Percentiles rank a stretch among this genome's conserved stretches.
These are phyloP conservation scores for Trachymyrmex septentrionalis DNA, from an alignment of 1,140 invertebrate genomes.

Conservation along the genomic window DNA sequence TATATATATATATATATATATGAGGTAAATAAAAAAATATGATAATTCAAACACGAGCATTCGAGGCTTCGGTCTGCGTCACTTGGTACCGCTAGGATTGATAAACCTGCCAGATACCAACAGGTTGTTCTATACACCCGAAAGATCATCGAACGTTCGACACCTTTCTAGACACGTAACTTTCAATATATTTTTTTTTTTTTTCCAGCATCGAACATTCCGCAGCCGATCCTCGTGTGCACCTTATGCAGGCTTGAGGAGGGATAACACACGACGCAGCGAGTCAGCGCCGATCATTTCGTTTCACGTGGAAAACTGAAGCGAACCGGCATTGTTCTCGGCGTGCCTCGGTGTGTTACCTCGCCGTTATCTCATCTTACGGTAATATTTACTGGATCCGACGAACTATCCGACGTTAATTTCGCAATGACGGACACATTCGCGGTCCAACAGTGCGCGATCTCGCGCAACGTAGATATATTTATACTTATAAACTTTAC, in stretches of 20 bases:
- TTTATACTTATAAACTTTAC: constrained; percentile 79
- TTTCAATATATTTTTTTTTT: background rate
- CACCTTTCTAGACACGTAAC: background rate
- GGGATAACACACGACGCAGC: background rate
- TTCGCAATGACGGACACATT: constrained; percentile 26
- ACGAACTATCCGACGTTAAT: constrained; percentile 31
- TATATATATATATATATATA: background rate
- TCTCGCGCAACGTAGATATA: constrained; percentile 74
- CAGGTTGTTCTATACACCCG: background rate
- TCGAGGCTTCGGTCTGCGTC: background rate
- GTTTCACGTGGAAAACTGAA: background rate
- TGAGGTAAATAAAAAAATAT: constrained; percentile 34
- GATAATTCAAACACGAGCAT: background rate
- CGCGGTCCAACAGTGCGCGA: background rate
- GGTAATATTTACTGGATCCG: constrained; percentile 22
- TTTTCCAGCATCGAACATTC: constrained; percentile 22
- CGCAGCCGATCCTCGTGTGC: background rate
- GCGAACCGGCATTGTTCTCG: background rate
- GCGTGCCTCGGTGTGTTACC: background rate
- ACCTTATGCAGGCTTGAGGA: background rate
- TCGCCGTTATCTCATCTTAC: background rate
- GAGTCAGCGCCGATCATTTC: background rate
- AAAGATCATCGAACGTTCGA: constrained; percentile 19
- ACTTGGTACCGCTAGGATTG: constrained; percentile 45
- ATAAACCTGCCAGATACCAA: constrained; percentile 38